Evolutionary conservation across 2,113 vertebrate species (phyloP), one percentile per base, ranked within the genome.

Genomic region (Aplodontia rufa): DNA sequence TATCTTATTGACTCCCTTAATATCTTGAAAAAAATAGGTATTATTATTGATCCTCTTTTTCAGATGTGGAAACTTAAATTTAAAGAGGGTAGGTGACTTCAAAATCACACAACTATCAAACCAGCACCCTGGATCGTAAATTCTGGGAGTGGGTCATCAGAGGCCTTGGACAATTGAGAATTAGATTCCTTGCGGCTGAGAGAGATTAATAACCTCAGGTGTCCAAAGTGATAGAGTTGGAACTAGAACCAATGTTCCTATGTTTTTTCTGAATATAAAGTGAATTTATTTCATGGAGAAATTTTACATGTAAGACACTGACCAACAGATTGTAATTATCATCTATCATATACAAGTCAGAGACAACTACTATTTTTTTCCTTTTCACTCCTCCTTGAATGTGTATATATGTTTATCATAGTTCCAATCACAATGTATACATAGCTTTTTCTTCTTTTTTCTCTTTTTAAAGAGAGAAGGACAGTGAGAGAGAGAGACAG

Each of bases 261-360:
- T 53, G 49, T 76, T 89, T 75, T 53, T 80, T 69, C 7, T 88
- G 13, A 89, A 37, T 68, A 24, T 87, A 78, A 92, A 95, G 84
- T 68, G 28, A 87, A 88, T 32, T 42, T 58, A 76, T 45, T 72
- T 22, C 35, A 58, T 20, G 32, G 37, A 88, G n/a, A 80, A 74
- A 83, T 40, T 80, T 93, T 89, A 78, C 2, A 20, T 42, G 28
- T 2, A 69, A 19, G 26, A 37, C 1, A 42, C 17, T 88, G 26
- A n/a, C 1, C n/a, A 69, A 88, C 81, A 85, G 2, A 47, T 53
- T 82, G 0, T 37, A 40, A 47, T 90, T 69, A 22, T 72, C 24
- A 68, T 26, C 24, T 35, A 28, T 32, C 74, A 87, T 90, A 72
- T 35, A 87, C 37, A 85, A 85, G 28, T 53, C 32, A 92, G 37